Conservation (phyloP, 2,797 vertebrate species). For the Pelodytes ibericus region DNA sequence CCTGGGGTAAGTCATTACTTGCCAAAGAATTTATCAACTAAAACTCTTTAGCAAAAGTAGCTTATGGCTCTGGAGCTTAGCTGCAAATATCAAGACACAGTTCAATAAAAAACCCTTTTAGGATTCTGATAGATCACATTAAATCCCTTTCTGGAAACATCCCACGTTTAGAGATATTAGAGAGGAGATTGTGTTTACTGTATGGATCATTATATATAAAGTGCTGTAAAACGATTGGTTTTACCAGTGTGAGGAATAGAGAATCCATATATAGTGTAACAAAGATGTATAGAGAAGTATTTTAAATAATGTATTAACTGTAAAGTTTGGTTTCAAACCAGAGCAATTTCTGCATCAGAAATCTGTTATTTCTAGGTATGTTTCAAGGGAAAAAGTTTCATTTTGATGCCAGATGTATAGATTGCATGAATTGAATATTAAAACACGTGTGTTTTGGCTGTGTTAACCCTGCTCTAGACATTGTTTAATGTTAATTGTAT, state of each 20-base stretch:
- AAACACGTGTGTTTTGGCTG: no score
- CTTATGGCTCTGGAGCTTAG: constrained; percentile 44
- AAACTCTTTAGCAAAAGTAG: constrained; percentile 49
- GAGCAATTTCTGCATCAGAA: neutral
- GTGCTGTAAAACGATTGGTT: constrained; percentile 14
- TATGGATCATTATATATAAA: constrained; percentile 10
- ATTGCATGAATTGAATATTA: no score
- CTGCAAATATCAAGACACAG: constrained; percentile 33
- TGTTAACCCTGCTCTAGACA: no score
- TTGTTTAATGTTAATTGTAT: no score
- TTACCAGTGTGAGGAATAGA: neutral
- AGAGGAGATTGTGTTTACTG: constrained; percentile 27
- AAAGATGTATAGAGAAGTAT: neutral
- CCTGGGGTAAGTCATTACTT: constrained; percentile 44
- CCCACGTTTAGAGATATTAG: constrained; percentile 42
- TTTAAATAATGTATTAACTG: neutral
- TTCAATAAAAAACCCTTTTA: constrained; percentile 52
- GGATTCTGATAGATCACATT: constrained; percentile 39
- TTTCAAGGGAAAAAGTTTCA: no score
- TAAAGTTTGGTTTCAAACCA: neutral
- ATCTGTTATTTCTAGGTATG: no score
- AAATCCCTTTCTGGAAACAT: constrained; percentile 35
- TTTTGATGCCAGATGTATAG: no score
- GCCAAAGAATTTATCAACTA: constrained; percentile 35
- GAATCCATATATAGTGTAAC: neutral